These are phyloP conservation scores for Osmoderma eremita DNA, from an alignment of 2,888 invertebrate genomes.

Conservation along the genomic window DNA sequence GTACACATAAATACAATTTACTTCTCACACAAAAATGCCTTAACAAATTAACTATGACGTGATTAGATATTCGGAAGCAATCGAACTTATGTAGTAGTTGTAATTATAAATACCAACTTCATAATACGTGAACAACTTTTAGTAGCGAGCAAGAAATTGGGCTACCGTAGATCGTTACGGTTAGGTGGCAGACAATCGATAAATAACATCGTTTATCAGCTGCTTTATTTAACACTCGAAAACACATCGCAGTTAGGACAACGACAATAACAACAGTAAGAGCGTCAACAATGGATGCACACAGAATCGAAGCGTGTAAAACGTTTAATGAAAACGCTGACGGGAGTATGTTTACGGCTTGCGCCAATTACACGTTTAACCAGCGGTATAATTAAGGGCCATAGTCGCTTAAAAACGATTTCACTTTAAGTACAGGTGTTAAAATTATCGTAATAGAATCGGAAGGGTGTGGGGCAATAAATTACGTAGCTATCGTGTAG, in stretches of 20 bases:
- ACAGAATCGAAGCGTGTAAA: constrained; percentile 52
- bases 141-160: constrained; percentile 44
- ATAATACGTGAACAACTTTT: constrained; percentile 10
- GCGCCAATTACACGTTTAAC: constrained; percentile 52
- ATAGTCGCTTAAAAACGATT: constrained; percentile 54
- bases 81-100: constrained; percentile 1
- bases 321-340: constrained; percentile 51
- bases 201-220: constrained; percentile 50
- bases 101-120: constrained; percentile 19
- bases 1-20: too few species aligned
- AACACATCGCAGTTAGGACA: constrained; percentile 44
- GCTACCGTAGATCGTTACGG: constrained; percentile 50
- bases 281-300: constrained; percentile 45
- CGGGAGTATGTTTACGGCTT: constrained; percentile 47
- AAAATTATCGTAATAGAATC: constrained; percentile 63
- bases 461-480: constrained; percentile 61
- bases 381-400: constrained; percentile 53
- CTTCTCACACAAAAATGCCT: too few species aligned
- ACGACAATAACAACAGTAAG: constrained; percentile 15
- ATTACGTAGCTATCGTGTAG: constrained; percentile 58
- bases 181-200: constrained; percentile 44
- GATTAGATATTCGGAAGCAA: neutral
- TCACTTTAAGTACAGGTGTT: constrained; percentile 59
- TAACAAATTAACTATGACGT: too few species aligned
- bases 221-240: constrained; percentile 50